Conservation (phyloP, 1,140 invertebrate genomes). For the Paramacrobiotus metropolitanus region DNA sequence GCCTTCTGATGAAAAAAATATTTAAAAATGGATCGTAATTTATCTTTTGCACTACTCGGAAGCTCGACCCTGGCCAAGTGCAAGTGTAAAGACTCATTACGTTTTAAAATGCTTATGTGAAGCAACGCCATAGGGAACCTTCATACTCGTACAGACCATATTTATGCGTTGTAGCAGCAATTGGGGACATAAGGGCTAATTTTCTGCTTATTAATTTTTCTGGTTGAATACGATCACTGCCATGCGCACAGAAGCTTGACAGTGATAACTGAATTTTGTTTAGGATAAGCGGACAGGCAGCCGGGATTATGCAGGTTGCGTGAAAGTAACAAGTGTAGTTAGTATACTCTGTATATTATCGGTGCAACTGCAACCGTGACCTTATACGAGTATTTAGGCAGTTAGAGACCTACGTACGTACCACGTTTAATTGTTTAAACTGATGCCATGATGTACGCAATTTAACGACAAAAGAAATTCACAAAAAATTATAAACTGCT, state of each 20-base stretch:
- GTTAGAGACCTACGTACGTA: too few relatives aligned
- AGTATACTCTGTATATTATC: too few relatives aligned
- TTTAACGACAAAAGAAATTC: slow-evolving; percentile 5
- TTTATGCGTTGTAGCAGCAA: background rate
- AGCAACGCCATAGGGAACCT: slow-evolving; percentile 3
- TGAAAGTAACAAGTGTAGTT: too few relatives aligned
- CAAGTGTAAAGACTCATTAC: slow-evolving; percentile 10
- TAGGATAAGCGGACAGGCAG: background rate
- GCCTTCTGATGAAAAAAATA: slow-evolving; percentile 6
- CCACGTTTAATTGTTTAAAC: too few relatives aligned
- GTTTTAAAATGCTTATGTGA: slow-evolving; percentile 8
- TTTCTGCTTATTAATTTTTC: background rate
- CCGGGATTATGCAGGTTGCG: too few relatives aligned
- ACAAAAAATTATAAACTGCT: slow-evolving; percentile 2
- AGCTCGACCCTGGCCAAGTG: background rate
- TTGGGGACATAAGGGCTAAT: background rate
- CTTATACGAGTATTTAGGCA: too few relatives aligned
- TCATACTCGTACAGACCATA: background rate
- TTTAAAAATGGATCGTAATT: background rate
- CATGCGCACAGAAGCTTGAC: background rate
- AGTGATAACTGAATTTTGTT: background rate
- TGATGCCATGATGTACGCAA: background rate
- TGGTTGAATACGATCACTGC: background rate
- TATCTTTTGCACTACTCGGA: background rate
- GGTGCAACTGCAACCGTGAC: too few relatives aligned